Base-by-base conservation (phyloP, 1,140 invertebrate genomes). In the Anoplophora glabripennis region DNA sequence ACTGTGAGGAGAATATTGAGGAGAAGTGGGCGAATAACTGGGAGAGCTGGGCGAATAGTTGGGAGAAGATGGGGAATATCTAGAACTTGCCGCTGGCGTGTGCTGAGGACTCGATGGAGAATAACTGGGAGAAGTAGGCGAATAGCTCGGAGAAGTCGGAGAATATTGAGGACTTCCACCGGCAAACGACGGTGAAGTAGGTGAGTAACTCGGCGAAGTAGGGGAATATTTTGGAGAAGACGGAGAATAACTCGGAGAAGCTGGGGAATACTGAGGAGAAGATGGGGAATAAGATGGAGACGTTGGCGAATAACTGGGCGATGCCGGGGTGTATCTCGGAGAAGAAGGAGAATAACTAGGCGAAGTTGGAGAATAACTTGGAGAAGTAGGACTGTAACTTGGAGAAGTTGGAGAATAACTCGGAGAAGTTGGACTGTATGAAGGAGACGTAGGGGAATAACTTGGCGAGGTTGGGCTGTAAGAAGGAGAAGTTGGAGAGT, bases 31-130 rank as follows among this genome's bases (percentile, higher is more conserved):
- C 1, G 91, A 93, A 77, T 95, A 95, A 47, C 28, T 47, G 14
- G 54, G 46, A 18, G 44, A 48, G 15, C 15, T 40, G 5, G 54
- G 44, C 15, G 54, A 48, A 47, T 57, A 49, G 65, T 88, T 92
- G 0, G 92, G 89, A 49, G 87, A 88, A 1, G 87, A 86, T 0
- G 90, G 90, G 1, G 92, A 92, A 70, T 93, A 93, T 5, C 86
- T 85, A 4, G 87, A 87, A 73, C 84, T 85, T 1, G 83, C 81
- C 1, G 86, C 86, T 0, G 84, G 71, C 64, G 80, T 77, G 63
- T 88, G 88, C 36, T 81, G 83, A 3, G 89, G 88, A 53, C 87
- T 89, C 1, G 87, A 87, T 0, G 83, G 84, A 10, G 84, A 86
- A 72, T 90, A 91, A 1, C 81, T 85, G 73, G 88, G 89, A 62